phyloP scores from a whole-genome alignment of 1,140 invertebrate species.

The Littorina saxatilis region DNA sequence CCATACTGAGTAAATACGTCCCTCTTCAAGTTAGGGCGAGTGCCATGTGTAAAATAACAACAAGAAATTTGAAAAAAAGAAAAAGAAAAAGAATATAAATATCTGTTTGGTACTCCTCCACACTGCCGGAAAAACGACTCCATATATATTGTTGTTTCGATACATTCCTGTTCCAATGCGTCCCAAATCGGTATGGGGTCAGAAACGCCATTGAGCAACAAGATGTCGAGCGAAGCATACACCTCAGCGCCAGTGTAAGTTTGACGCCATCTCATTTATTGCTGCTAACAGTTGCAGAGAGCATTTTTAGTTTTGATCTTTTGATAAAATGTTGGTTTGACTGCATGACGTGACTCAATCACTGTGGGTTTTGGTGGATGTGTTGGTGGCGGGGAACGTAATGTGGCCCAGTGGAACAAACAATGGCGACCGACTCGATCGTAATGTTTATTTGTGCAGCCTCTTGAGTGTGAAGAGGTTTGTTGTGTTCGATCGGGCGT shows the following conservation, averaged over 20 bases:
- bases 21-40: too few species aligned
- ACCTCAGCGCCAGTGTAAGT: not conserved
- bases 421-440: not conserved
- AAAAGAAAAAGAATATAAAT: too few species aligned
- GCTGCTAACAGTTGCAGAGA: not conserved
- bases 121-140: too few species aligned
- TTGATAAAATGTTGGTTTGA: not conserved
- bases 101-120: too few species aligned
- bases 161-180: not conserved
- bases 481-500: not conserved
- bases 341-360: too few species aligned
- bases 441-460: not conserved
- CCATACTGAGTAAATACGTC: too few species aligned
- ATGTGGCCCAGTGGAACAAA: conserved; percentile 10
- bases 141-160: not conserved
- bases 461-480: not conserved
- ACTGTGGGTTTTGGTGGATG: not conserved
- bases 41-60: too few species aligned
- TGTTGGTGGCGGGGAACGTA: conserved; percentile 16
- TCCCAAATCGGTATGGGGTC: conserved; percentile 18
- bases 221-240: conserved; percentile 1
- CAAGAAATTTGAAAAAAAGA: too few species aligned
- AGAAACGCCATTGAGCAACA: conserved; percentile 8
- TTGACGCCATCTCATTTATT: not conserved
- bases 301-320: not conserved